Base-by-base conservation (phyloP, 1,140 invertebrate species). In the Apocrypta bakeri region DNA sequence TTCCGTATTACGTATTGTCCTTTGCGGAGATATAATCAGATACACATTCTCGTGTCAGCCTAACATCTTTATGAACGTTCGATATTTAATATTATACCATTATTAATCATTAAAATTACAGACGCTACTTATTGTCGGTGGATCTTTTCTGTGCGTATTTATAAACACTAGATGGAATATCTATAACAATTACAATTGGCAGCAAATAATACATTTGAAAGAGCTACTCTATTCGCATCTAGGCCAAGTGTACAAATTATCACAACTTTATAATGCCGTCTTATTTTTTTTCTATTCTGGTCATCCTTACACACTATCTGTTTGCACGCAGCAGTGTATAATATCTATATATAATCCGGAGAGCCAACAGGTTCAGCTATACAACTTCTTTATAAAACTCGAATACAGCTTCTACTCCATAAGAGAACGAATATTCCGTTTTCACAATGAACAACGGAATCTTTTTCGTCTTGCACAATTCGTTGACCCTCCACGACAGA, bases 121-220 rank as follows among this genome's bases (percentile, higher is more conserved):
- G 48, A n/a, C 40, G 56, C 2, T 81, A 56, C 24, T 81, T 81
- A 81, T 81, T 81, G 79, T 81, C 79, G 40, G 21, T 81, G 14
- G 72, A 75, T 81, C 68, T 29, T 68, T 40, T 37, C 17, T 81
- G 48, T 40, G 61, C 63, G 29, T 56, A 66, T 75, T 75, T 75
- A 75, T 63, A 81, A 75, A 81, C 17, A 40, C 25, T 37, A 72
- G 31, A n/a, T 33, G 71, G 27, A 66, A 29, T 66, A 69, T 37
- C 21, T 11, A 72, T 61, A 79, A 79, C 21, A 79, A 79, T 72
- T n/a, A 56, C 69, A 79, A 27, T 79, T 69, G 40, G 48, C 33
- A 69, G 40, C 33, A 71, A 56, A 69, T 66, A 78, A 48, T 48
- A 24, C 8, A 17, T 24, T 79, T 27, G 8, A 11, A 48, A 56